Conservation (phyloP, 2,888 invertebrate genomes). For the Watsonalla cultraria region DNA sequence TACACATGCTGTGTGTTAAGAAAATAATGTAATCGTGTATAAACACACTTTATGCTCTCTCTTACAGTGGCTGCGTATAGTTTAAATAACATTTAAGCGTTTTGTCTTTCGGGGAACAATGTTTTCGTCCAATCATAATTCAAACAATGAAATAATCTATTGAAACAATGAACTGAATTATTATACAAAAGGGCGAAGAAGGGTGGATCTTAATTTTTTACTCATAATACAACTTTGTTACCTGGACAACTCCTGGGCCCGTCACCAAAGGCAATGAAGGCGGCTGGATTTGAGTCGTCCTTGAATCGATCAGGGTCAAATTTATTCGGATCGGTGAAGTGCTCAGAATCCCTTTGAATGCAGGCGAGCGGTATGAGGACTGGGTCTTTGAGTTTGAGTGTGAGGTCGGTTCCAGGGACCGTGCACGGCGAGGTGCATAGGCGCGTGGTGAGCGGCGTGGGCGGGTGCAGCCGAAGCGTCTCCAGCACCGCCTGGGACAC, state of each 20-base stretch:
- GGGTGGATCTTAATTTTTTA: neutral
- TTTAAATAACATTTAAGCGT: conserved; percentile 15
- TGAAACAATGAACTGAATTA: neutral
- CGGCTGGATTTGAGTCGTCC: conserved; percentile 50
- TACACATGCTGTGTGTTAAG: too few relatives aligned
- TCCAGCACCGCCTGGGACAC: conserved; percentile 52
- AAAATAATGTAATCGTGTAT: too few relatives aligned
- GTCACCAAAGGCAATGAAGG: conserved; percentile 65
- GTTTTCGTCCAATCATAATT: conserved; percentile 3
- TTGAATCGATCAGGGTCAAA: conserved; percentile 63
- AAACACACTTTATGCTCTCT: neutral
- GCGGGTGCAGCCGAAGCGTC: conserved; percentile 63
- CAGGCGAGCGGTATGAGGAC: conserved; percentile 62
- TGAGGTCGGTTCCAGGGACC: conserved; percentile 47
- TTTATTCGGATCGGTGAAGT: conserved; percentile 62
- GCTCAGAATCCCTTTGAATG: conserved; percentile 57
- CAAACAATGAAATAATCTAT: neutral
- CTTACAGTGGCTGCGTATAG: conserved; percentile 11
- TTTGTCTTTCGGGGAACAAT: conserved; percentile 9
- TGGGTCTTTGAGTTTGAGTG: conserved; percentile 51
- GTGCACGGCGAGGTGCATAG: conserved; percentile 60
- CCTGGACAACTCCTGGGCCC: conserved; percentile 71
- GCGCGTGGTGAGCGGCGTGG: conserved; percentile 64
- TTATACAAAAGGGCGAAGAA: too few relatives aligned
- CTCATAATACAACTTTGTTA: conserved; percentile 20